Percentiles rank a stretch among this genome's conserved stretches.
Conservation (phyloP, 2,113 vertebrate genomes). For the Miniopterus natalensis region DNA sequence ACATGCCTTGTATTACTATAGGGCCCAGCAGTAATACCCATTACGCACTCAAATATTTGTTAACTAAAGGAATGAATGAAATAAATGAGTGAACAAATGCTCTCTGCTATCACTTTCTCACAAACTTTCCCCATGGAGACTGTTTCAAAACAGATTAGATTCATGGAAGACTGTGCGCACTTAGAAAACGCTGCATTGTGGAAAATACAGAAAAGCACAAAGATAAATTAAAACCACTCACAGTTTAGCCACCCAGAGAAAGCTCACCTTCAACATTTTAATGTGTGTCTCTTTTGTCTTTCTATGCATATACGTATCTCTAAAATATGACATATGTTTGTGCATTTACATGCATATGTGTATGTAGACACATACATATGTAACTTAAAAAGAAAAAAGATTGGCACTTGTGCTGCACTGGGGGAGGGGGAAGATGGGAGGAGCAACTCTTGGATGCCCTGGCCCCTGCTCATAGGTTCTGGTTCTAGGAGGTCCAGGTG, state of each 20-base stretch:
- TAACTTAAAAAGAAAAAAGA: neutral
- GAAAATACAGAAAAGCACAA: slow-evolving; percentile 35
- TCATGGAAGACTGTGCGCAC: neutral
- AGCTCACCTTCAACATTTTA: neutral
- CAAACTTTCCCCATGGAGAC: neutral
- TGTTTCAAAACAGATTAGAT: neutral
- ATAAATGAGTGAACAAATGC: neutral
- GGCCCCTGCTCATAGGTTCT: neutral
- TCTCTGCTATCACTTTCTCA: neutral
- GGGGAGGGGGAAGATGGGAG: accelerated
- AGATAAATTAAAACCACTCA: neutral
- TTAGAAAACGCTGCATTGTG: neutral
- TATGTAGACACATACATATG: neutral
- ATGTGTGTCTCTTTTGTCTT: neutral
- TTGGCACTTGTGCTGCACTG: neutral
- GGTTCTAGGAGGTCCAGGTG: neutral
- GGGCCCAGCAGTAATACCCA: neutral
- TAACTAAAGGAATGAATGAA: neutral
- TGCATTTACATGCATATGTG: neutral
- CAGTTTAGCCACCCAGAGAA: neutral
- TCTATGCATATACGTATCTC: neutral
- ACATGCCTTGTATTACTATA: neutral
- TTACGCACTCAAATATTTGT: neutral
- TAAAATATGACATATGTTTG: neutral
- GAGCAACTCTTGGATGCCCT: neutral